Evolutionary conservation across 2,797 vertebrate genomes (phyloP), one percentile per base, ranked within the genome.

Genomic region (Enteromius afrohamiltoni): DNA sequence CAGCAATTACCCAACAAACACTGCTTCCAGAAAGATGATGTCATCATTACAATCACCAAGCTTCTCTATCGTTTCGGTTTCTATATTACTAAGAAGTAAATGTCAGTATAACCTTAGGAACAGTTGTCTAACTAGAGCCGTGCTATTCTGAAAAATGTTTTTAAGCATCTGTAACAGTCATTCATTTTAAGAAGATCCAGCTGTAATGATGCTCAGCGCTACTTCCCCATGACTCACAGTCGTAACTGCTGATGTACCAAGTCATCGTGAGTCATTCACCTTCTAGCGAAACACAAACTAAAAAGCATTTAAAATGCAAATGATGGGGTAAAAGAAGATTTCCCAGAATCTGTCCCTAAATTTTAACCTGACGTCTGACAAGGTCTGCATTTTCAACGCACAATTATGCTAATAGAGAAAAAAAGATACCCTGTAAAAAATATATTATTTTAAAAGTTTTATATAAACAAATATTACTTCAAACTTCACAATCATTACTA

Each of bases 1-100:
- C 90, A 87, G 89, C 84, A 90, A 74, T 19, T 85, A 64, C 68
- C 79, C 86, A 85, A 60, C 82, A 84, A 77, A 73, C 75, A 67
- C 60, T 79, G 79, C 86, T 87, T 69, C 78, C 84, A 83, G 67
- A 80, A 78, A 73, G 79, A 65, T 87, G 87, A 88, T 88, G 86
- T 88, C 86, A 88, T 80, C 70, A 83, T 73, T 51, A 40, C 79
- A 76, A 83, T 51, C 51, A 4, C 77, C 84, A 70, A 75, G 79
- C 84, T 60, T 69, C 49, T 69, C 37, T 45, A 37, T 74, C 1
- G 29, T 73, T 64, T 45, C 21, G 17, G 3, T 49, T 67, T 76
- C 47, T 42, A 42, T 51, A 67, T 76, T 42, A 55, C 29, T n/a
- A 0, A 49, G 11, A 49, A 29, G n/a, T 53, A 26, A 26, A 65